Evolutionary conservation across 2,888 invertebrate species (phyloP).

Genomic region (Pollenia amentaria): DNA sequence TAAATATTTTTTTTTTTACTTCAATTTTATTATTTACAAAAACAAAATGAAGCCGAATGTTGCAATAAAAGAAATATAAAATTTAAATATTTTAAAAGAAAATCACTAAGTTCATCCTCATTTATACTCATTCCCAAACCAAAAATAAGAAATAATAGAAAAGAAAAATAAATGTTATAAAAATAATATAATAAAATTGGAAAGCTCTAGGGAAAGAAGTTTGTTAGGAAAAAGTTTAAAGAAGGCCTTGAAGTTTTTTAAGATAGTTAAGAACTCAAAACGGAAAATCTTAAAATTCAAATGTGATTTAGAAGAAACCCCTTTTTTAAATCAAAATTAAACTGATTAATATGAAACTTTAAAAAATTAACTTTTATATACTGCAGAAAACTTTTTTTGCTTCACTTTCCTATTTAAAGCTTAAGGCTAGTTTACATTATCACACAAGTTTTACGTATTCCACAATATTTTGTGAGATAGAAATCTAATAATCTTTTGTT

Average conservation of each 20-base stretch:
- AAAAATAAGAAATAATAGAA: slow-evolving; percentile 20
- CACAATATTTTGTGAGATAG: no score
- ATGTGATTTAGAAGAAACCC: no score
- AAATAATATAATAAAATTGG: slow-evolving; percentile 13
- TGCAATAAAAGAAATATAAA: slow-evolving; percentile 31
- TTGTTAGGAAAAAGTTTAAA: not conserved
- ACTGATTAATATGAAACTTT: no score
- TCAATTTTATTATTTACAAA: not conserved
- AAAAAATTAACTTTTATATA: no score
- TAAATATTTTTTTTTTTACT: slow-evolving; percentile 12
- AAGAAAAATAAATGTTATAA: slow-evolving; percentile 15
- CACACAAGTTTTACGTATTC: no score
- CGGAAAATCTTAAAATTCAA: no score
- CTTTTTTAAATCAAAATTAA: no score
- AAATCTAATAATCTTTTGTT: no score
- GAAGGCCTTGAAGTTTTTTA: not conserved
- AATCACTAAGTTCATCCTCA: slow-evolving; percentile 42
- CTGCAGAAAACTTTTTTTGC: no score
- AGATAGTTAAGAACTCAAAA: no score
- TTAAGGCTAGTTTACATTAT: no score
- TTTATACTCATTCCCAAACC: slow-evolving; percentile 12
- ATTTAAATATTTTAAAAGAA: slow-evolving; percentile 5
- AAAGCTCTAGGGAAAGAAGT: not conserved
- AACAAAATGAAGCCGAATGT: slow-evolving; percentile 52
- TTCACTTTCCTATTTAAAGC: no score